These are phyloP conservation scores for crab-eating macaque (Macaca fascicularis) DNA, from an alignment of 2,113 vertebrate genomes.

Conservation along the genomic window DNA sequence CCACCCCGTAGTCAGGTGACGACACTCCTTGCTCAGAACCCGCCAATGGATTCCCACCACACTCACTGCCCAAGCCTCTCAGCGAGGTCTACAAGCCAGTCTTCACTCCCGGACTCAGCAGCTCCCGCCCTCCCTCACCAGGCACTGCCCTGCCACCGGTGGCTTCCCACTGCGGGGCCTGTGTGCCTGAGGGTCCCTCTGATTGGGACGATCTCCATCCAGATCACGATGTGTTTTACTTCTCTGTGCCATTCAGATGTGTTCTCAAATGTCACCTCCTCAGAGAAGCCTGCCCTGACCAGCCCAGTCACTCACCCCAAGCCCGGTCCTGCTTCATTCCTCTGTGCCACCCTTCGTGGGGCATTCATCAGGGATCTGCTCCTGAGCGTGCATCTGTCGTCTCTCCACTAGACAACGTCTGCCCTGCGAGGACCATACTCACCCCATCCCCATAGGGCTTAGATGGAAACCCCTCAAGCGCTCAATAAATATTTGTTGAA, in stretches of 20 bases:
- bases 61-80: not conserved
- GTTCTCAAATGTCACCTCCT: not conserved
- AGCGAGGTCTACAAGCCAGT: not conserved
- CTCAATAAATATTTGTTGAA: not conserved
- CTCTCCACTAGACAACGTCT: not conserved
- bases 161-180: not conserved
- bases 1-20: not conserved
- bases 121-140: not conserved
- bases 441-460: too few species aligned
- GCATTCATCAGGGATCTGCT: not conserved
- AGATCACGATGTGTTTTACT: not conserved
- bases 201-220: not conserved
- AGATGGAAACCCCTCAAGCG: not conserved
- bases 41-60: not conserved
- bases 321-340: not conserved
- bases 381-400: not conserved
- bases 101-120: not conserved
- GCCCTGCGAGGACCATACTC: not conserved
- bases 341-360: accelerated
- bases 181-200: not conserved
- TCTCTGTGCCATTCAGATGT: not conserved
- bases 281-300: not conserved
- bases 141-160: not conserved
- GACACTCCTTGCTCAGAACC: not conserved
- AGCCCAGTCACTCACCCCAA: not conserved